Conservation (phyloP, 1,140 invertebrate species). For the Zophobas morio region DNA sequence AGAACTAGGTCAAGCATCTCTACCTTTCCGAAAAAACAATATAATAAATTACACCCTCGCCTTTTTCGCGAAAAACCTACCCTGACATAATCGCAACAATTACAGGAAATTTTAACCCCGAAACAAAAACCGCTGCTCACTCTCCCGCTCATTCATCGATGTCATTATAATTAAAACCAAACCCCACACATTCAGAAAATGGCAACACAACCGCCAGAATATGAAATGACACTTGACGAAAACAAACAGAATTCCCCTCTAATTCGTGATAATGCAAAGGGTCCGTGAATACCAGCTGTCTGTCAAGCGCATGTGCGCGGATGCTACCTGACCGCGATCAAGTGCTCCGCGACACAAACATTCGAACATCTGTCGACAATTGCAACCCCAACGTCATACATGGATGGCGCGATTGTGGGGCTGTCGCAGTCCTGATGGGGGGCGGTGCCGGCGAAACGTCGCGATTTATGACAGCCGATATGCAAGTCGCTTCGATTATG, state of each 20-base stretch:
- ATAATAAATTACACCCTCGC: constrained; percentile 6
- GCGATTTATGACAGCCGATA: constrained; percentile 23
- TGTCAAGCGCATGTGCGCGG: constrained; percentile 22
- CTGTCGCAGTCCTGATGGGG: constrained; percentile 6
- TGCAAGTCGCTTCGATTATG: constrained; percentile 36
- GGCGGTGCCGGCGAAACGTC: not conserved
- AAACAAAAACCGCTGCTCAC: not conserved
- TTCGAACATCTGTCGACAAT: constrained; percentile 45
- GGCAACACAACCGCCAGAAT: constrained; percentile 20
- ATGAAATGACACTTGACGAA: constrained; percentile 44
- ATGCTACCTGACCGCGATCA: constrained; percentile 42
- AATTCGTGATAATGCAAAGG: constrained; percentile 42
- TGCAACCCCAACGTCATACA: constrained; percentile 32
- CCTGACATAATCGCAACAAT: constrained; percentile 5
- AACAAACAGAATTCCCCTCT: constrained; percentile 45
- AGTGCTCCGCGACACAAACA: constrained; percentile 44
- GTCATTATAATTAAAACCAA: constrained; percentile 19
- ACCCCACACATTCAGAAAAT: constrained; percentile 17
- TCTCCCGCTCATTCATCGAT: not conserved
- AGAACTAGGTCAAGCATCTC: constrained; percentile 20
- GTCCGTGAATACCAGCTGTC: constrained; percentile 33
- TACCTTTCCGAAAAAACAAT: constrained; percentile 22
- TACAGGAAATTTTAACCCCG: not conserved
- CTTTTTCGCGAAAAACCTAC: constrained; percentile 6
- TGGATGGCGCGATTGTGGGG: constrained; percentile 26